Evolutionary conservation across 2,113 vertebrate genomes (phyloP).

Genomic region (Oryzias woworae): DNA sequence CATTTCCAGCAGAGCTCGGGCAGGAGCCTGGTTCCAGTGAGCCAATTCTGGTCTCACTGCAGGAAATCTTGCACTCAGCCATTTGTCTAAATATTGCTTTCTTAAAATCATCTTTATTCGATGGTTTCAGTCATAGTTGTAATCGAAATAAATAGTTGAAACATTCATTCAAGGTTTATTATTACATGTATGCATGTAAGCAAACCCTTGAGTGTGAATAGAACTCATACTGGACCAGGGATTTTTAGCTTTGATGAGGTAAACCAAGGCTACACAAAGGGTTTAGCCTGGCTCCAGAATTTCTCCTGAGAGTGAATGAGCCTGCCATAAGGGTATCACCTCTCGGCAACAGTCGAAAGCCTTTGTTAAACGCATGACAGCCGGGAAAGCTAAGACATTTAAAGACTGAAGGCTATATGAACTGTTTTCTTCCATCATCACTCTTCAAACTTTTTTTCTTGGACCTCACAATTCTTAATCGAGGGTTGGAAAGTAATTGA

Average conservation of each 20-base stretch:
- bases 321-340: conserved; percentile 14
- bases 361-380: conserved; percentile 31
- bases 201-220: too few species aligned
- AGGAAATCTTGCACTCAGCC: too few species aligned
- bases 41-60: too few species aligned
- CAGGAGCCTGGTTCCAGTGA: too few species aligned
- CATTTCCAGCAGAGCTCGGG: not conserved
- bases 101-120: too few species aligned
- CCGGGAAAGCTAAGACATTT: conserved; percentile 29
- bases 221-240: too few species aligned
- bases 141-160: too few species aligned
- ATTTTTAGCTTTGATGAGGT: not conserved
- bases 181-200: too few species aligned
- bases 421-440: conserved; percentile 3
- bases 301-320: not conserved
- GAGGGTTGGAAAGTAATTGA: not conserved
- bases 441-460: conserved; percentile 10
- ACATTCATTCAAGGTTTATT: too few species aligned
- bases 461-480: not conserved
- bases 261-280: not conserved
- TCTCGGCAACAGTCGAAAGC: conserved; percentile 20
- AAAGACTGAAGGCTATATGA: conserved; percentile 20
- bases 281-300: not conserved
- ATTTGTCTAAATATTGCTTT: too few species aligned
- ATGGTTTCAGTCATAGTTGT: too few species aligned